Conservation (phyloP, 2,113 vertebrate genomes). For the Acinonyx jubatus region DNA sequence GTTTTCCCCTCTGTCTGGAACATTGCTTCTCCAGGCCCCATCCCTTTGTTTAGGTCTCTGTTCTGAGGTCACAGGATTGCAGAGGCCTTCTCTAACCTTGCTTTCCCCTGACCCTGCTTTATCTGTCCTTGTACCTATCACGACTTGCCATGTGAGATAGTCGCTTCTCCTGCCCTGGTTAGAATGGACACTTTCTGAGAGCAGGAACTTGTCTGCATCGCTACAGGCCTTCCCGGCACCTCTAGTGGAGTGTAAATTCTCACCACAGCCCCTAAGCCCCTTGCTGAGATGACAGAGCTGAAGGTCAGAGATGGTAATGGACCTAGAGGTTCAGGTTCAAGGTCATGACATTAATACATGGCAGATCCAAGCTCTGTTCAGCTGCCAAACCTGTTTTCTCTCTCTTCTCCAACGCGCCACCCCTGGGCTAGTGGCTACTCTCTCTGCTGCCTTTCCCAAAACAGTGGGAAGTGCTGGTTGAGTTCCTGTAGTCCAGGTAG, state of each 20-base stretch:
- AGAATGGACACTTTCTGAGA: background rate
- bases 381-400: background rate
- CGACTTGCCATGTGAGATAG: too few species aligned
- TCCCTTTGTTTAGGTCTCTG: background rate
- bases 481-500: background rate
- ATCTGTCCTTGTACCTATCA: background rate
- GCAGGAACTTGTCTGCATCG: background rate
- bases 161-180: background rate
- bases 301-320: background rate
- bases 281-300: background rate
- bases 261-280: background rate
- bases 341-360: background rate
- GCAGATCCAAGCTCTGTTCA: background rate
- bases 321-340: background rate
- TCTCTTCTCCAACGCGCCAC: background rate
- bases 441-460: background rate
- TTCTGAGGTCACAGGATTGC: background rate
- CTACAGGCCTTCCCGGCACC: background rate
- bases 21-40: fast-evolving
- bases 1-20: background rate
- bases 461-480: background rate
- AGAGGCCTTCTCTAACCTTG: background rate
- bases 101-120: background rate
- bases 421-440: background rate
- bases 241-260: background rate